phyloP scores from a whole-genome alignment of 1,140 invertebrate species.

The Zaprionus taronus region DNA sequence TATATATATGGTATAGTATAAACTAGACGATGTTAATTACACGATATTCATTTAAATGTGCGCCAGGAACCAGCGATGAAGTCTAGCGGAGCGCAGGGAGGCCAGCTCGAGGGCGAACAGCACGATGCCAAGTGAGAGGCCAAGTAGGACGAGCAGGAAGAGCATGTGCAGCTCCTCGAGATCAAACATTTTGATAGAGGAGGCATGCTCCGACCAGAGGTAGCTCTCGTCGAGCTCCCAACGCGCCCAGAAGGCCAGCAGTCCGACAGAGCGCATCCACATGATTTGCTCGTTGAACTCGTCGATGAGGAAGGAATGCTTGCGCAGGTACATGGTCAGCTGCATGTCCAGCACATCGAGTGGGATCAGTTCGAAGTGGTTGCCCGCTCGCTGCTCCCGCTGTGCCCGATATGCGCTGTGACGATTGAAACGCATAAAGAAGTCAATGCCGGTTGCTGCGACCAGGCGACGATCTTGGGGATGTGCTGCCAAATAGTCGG shows the following conservation, averaged over 20 bases:
- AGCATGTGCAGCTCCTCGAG: slow-evolving; percentile 50
- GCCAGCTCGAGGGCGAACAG: slow-evolving; percentile 56
- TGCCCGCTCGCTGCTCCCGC: neutral
- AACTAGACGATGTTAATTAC: neutral
- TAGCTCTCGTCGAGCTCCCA: slow-evolving; percentile 54
- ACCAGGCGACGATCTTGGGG: slow-evolving; percentile 25
- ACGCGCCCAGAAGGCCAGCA: slow-evolving; percentile 53
- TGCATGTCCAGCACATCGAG: slow-evolving; percentile 66
- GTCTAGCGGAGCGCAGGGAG: slow-evolving; percentile 15
- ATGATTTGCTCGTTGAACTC: slow-evolving; percentile 70
- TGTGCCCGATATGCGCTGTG: slow-evolving; percentile 1
- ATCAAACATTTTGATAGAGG: slow-evolving; percentile 37
- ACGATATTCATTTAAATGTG: neutral
- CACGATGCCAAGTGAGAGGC: slow-evolving; percentile 30
- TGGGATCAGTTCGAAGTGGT: slow-evolving; percentile 50
- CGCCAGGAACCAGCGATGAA: slow-evolving; percentile 19
- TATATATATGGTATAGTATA: no score
- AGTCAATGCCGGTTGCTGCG: slow-evolving; percentile 43
- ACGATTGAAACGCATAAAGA: slow-evolving; percentile 56
- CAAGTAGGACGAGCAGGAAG: slow-evolving; percentile 45
- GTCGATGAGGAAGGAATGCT: slow-evolving; percentile 71
- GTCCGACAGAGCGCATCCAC: slow-evolving; percentile 63
- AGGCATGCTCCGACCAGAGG: neutral
- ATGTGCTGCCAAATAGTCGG: slow-evolving; percentile 44
- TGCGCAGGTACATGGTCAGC: slow-evolving; percentile 66